Percentiles rank a stretch among this genome's conserved stretches.
phyloP scores from a whole-genome alignment of 2,888 invertebrate genomes.

The Frankliniella intonsa region DNA sequence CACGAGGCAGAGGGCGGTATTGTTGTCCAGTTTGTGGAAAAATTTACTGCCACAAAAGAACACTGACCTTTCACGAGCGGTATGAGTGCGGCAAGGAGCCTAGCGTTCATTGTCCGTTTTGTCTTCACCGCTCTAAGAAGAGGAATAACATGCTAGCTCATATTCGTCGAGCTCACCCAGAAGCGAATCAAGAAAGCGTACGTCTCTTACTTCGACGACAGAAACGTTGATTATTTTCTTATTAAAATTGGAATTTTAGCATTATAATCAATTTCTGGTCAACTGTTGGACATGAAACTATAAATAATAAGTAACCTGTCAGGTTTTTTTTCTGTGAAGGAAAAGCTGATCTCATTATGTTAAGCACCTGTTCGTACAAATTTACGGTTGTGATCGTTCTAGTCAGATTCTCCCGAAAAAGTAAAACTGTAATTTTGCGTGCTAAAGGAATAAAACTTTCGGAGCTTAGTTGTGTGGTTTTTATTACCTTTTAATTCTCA shows the following conservation, averaged over 20 bases:
- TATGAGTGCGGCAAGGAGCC: constrained; percentile 49
- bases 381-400: not conserved
- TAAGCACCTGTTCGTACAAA: not conserved
- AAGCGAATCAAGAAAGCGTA: not conserved
- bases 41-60: constrained; percentile 46
- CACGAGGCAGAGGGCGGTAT: constrained; percentile 31
- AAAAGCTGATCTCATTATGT: too few species aligned
- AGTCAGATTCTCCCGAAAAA: too few species aligned
- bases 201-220: not conserved
- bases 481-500: not conserved
- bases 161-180: constrained; percentile 29
- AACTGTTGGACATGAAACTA: too few species aligned
- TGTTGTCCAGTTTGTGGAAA: constrained; percentile 47
- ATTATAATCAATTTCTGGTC: not conserved
- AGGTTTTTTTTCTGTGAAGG: too few species aligned
- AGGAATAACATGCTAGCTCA: constrained; percentile 39
- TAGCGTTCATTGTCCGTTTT: constrained; percentile 48
- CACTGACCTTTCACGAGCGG: constrained; percentile 47
- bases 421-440: too few species aligned
- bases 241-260: not conserved
- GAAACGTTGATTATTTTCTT: not conserved
- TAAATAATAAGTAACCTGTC: too few species aligned
- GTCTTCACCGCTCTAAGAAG: constrained; percentile 39
- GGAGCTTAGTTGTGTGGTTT: too few species aligned
- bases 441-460: too few species aligned